Evolutionary conservation across 2,113 vertebrate species (phyloP).

Genomic region (Xyrauchen texanus): DNA sequence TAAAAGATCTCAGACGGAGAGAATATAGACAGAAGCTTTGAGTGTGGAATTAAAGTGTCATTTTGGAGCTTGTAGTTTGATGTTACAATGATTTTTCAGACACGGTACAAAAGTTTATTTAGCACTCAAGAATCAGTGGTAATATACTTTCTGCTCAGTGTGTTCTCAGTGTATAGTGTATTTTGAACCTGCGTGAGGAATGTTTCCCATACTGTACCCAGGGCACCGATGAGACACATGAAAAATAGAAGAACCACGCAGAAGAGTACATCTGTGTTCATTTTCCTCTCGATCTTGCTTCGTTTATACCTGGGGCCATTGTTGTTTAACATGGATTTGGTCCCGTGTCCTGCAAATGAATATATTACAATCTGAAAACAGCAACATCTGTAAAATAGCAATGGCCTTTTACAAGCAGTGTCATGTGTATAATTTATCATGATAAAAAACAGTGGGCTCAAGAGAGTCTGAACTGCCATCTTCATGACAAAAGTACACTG

Average conservation of each 20-base stretch:
- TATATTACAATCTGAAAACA: conserved; percentile 26
- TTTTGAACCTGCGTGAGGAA: not conserved
- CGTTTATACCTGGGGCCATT: conserved; percentile 87
- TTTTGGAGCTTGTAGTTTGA: conserved; percentile 2
- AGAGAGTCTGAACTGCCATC: not conserved
- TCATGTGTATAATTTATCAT: conserved; percentile 14
- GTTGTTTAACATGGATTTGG: conserved; percentile 95
- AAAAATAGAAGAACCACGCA: conserved; percentile 85
- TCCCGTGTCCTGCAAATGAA: conserved; percentile 85
- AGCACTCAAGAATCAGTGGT: not conserved
- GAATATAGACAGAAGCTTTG: conserved; percentile 24
- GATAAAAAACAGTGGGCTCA: not conserved
- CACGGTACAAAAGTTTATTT: too few species aligned
- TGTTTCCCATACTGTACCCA: conserved; percentile 75
- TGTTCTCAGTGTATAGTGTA: conserved; percentile 19
- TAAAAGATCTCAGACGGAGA: conserved; percentile 10
- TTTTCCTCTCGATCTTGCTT: conserved; percentile 87
- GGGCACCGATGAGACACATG: conserved; percentile 88
- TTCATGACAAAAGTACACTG: too few species aligned
- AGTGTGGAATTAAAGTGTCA: not conserved
- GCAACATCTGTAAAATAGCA: conserved; percentile 23
- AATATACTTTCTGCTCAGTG: not conserved
- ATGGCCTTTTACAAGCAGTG: not conserved
- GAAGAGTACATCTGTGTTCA: conserved; percentile 85
- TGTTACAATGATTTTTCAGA: not conserved